These are phyloP conservation scores for Capromys pilorides DNA, from an alignment of 2,797 vertebrate species.

Conservation along the genomic window DNA sequence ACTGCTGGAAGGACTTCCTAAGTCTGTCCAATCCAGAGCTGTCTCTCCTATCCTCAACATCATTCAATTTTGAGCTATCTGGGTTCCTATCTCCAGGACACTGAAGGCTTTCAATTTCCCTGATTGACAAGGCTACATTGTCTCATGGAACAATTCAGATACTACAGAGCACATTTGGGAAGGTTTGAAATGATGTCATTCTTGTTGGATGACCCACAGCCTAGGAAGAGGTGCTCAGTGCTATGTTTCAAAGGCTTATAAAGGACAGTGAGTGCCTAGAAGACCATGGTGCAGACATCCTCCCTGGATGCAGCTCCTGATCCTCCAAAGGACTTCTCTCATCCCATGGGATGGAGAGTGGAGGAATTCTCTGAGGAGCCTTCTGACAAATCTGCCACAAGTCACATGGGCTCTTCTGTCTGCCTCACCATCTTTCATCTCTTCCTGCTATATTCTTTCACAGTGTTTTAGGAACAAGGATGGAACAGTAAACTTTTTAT, in stretches of 20 bases:
- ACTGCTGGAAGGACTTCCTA: not conserved
- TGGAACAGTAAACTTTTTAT: not conserved
- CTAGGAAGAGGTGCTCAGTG: not conserved
- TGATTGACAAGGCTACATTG: not conserved
- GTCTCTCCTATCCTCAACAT: not conserved
- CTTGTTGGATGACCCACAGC: not conserved
- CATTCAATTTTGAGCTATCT: not conserved
- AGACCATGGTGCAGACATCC: accelerated
- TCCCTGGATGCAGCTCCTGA: not conserved
- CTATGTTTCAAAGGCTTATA: not conserved
- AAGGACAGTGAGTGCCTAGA: not conserved
- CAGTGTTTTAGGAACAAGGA: not conserved
- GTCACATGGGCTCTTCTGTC: not conserved
- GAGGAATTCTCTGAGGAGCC: not conserved
- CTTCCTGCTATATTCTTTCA: not conserved
- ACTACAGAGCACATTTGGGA: not conserved
- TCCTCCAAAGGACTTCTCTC: not conserved
- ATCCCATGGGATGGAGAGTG: not conserved
- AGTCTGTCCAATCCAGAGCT: not conserved
- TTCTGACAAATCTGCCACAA: not conserved
- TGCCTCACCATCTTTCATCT: not conserved
- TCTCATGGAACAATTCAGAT: not conserved
- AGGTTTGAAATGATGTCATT: not conserved
- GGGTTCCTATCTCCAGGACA: not conserved
- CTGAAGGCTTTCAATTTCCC: not conserved